These are phyloP conservation scores for Spea bombifrons DNA, from an alignment of 2,113 vertebrate genomes.

Conservation along the genomic window DNA sequence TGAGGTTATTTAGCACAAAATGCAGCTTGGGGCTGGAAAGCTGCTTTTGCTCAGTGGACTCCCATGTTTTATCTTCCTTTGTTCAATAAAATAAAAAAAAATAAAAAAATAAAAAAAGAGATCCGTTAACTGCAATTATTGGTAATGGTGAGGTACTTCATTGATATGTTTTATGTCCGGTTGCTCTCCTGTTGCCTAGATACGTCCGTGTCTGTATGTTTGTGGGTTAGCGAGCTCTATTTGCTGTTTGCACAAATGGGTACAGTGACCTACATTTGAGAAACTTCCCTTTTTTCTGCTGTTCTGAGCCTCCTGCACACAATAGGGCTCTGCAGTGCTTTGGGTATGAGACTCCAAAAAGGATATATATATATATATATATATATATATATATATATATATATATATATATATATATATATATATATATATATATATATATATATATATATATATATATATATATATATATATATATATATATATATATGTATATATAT, in stretches of 20 bases:
- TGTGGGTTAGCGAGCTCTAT: slow-evolving; percentile 51
- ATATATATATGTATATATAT: too few species aligned
- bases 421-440: too few species aligned
- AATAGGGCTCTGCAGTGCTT: neutral
- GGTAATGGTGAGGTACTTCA: slow-evolving; percentile 56
- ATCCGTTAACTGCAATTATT: slow-evolving; percentile 60
- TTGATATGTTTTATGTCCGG: slow-evolving; percentile 55
- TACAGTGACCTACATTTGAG: slow-evolving; percentile 53
- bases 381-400: neutral
- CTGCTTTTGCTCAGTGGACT: slow-evolving; percentile 65
- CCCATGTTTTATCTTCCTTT: slow-evolving; percentile 61
- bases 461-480: too few species aligned
- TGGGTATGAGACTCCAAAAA: too few species aligned
- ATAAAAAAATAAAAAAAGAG: slow-evolving; percentile 34
- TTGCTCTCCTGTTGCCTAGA: slow-evolving; percentile 55
- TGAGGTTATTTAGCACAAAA: slow-evolving; percentile 65
- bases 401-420: neutral
- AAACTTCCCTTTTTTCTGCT: slow-evolving; percentile 26
- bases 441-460: too few species aligned
- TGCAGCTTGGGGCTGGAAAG: slow-evolving; percentile 55
- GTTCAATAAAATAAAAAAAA: slow-evolving; percentile 60
- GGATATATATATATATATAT: neutral
- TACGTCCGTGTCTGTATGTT: slow-evolving; percentile 22
- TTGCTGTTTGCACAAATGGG: slow-evolving; percentile 49
- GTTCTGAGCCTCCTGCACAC: slow-evolving; percentile 13